Evolutionary conservation across 2,113 vertebrate genomes (phyloP), one percentile per base, ranked within the genome.

Genomic region (Vulpes ferrilata): DNA sequence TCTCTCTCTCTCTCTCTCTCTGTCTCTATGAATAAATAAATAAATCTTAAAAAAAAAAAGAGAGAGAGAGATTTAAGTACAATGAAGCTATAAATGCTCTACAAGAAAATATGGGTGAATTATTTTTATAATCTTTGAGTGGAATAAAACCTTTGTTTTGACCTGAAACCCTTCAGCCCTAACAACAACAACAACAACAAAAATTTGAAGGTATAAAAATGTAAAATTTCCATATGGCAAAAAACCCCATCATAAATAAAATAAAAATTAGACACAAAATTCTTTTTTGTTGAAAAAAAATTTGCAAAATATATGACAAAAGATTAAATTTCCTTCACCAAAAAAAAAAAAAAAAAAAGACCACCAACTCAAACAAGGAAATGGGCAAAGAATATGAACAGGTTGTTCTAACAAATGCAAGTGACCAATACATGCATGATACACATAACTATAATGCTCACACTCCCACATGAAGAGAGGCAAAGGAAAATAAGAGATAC

Each of bases 11-110:
- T 43, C 5, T 43, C 43, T 43, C 43, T 43, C 6, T 43, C 43
- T 43, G 43, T 43, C 43, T 43, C 43, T 43, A 43, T 43, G 43
- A 43, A 43, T 43, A 43, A 43, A 43, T 43, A 43, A 43, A 43
- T 43, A 43, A 43, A 43, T 43, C 43, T 43, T 11, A 12, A 25
- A 74, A 43, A 73, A n/a, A 71, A 48, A 43, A 35, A 35, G 35
- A 35, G 35, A 27, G 3, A 62, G 22, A 62, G 23, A 48, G 22
- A 76, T 88, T 82, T 95, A 80, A 96, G n/a, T 65, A 55, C 38
- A 92, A 88, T 60, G 76, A 82, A 94, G 35, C 30, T 94, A 57
- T n/a, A 90, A 79, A n/a, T 91, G 67, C 89, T 97, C 82, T 87
- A 88, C 53, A 82, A 96, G 92, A 86, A 97, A 95, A 71, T 62